Conservation (phyloP, 1,140 invertebrate species). For the Aphidius ervi region DNA sequence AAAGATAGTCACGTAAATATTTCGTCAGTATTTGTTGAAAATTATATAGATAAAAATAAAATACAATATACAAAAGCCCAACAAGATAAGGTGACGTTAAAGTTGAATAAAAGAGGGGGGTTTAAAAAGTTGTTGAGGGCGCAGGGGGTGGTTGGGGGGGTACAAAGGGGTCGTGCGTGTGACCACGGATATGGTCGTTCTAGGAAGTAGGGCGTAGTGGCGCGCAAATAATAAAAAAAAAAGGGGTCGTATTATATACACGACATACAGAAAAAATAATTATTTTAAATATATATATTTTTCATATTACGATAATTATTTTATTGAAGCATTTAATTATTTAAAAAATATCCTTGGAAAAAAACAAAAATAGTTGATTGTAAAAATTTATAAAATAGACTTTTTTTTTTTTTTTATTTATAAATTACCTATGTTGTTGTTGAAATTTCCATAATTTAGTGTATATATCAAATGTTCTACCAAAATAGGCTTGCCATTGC, state of each 20-base stretch:
- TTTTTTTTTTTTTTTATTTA: neutral
- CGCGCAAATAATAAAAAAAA: constrained; percentile 9
- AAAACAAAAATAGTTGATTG: neutral
- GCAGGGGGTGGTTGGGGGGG: neutral
- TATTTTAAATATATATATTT: too few species aligned
- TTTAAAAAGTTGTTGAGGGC: neutral
- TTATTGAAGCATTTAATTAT: neutral
- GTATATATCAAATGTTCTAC: constrained; percentile 95
- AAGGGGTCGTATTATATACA: neutral
- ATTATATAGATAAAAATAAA: too few species aligned
- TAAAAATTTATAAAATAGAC: neutral
- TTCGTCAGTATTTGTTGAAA: constrained; percentile 3
- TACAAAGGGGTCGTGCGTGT: constrained; percentile 9
- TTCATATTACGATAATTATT: neutral
- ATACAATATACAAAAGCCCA: neutral
- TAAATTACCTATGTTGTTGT: constrained; percentile 82
- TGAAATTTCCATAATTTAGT: constrained; percentile 99
- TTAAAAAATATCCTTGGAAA: neutral
- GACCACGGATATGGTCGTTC: constrained; percentile 8
- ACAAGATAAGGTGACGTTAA: neutral
- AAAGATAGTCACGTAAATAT: neutral
- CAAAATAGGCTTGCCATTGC: constrained; percentile 98
- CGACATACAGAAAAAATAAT: too few species aligned
- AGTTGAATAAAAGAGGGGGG: neutral
- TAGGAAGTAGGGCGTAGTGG: constrained; percentile 23